Percentiles rank a stretch among this genome's conserved stretches.
phyloP scores from a whole-genome alignment of 2,113 vertebrate species.

The Anas platyrhynchos region DNA sequence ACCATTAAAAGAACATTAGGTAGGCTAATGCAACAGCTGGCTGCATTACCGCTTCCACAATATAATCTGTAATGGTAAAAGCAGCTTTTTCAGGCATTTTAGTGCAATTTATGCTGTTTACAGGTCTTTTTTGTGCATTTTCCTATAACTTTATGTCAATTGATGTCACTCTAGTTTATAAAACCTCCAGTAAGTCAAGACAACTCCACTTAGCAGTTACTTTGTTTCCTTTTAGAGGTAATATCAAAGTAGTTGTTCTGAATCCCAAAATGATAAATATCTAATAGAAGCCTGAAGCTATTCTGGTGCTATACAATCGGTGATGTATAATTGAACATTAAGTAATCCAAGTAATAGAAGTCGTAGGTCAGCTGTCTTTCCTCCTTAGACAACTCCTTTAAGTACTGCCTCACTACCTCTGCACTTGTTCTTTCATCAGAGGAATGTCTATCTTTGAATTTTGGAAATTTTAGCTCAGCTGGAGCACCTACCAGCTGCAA shows the following conservation, averaged over 20 bases:
- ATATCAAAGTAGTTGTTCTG: conserved; percentile 51
- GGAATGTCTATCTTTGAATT: conserved; percentile 83
- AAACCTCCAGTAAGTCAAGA: conserved; percentile 57
- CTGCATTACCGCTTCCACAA: conserved; percentile 50
- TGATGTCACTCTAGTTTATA: conserved; percentile 45
- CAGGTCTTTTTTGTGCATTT: conserved; percentile 43
- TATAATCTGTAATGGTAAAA: conserved; percentile 63
- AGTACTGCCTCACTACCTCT: conserved; percentile 78
- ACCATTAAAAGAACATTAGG: conserved; percentile 52
- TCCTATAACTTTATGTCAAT: conserved; percentile 61
- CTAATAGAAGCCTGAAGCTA: conserved; percentile 46
- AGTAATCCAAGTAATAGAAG: conserved; percentile 83
- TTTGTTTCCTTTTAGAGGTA: conserved; percentile 43
- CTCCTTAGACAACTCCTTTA: conserved; percentile 70
- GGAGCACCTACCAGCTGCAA: conserved; percentile 79
- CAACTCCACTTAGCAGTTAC: conserved; percentile 48
- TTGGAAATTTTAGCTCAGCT: conserved; percentile 74
- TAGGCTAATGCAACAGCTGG: conserved; percentile 66
- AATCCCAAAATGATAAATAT: conserved; percentile 36
- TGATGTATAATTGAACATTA: conserved; percentile 85
- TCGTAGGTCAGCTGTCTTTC: conserved; percentile 77
- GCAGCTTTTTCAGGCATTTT: conserved; percentile 61
- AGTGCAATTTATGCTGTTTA: conserved; percentile 68
- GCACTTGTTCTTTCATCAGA: conserved; percentile 79
- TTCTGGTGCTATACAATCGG: conserved; percentile 60